Evolutionary conservation across 35 echinoderm and acorn worm species (phyloP).

Genomic region (Heliocidaris erythrogramma): DNA sequence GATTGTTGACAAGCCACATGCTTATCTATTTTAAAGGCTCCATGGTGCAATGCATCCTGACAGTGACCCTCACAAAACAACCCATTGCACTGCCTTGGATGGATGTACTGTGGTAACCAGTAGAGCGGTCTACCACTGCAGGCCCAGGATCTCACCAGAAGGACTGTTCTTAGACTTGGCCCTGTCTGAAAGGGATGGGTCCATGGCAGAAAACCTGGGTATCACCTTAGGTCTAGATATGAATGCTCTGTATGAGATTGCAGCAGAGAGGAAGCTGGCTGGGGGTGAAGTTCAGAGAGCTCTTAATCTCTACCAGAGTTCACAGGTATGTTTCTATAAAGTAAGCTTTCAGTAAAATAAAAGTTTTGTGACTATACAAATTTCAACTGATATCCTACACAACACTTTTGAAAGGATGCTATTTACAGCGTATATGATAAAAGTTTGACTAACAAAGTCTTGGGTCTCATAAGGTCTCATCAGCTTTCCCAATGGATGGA

Average conservation of each 20-base stretch:
- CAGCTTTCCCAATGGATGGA: no score
- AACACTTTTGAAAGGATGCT: no score
- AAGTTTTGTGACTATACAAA: no score
- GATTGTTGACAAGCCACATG: no score
- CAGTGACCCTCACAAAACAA: neutral
- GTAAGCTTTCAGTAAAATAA: neutral
- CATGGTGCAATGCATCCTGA: neutral
- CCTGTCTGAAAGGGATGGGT: conserved; percentile 42
- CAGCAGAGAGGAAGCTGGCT: conserved; percentile 72
- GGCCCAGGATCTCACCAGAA: conserved; percentile 75
- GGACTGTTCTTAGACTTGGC: conserved; percentile 74
- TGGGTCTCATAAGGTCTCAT: no score
- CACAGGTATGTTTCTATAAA: conserved; percentile 42
- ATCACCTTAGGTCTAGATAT: conserved; percentile 81
- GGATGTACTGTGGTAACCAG: conserved; percentile 64
- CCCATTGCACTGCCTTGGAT: conserved; percentile 49
- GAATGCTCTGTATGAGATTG: conserved; percentile 69
- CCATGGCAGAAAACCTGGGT: conserved; percentile 76
- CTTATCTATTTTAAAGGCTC: neutral
- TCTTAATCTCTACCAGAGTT: conserved; percentile 66
- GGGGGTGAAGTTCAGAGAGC: conserved; percentile 64
- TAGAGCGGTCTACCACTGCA: conserved; percentile 65
- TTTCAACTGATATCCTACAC: no score
- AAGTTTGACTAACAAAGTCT: no score
- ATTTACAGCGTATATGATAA: no score